These are phyloP conservation scores for Galerucella pusilla DNA, from an alignment of 2,888 invertebrate genomes.

Conservation along the genomic window DNA sequence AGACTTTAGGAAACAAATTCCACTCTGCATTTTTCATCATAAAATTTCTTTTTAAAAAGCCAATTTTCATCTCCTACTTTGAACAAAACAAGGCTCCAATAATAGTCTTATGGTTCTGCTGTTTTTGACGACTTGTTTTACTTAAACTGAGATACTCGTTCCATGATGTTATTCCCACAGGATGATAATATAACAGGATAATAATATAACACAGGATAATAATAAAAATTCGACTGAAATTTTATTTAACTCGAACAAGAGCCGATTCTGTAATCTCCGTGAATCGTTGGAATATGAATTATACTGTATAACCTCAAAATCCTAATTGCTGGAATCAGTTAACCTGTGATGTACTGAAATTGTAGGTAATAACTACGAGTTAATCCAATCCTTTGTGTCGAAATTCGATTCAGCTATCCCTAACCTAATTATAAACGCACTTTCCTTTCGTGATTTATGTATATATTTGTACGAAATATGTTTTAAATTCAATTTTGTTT, in stretches of 20 bases:
- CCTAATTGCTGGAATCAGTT: slow-evolving; percentile 26
- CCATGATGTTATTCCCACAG: too few relatives aligned
- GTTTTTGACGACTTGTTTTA: too few relatives aligned
- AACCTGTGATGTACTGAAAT: slow-evolving; percentile 26
- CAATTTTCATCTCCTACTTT: too few relatives aligned
- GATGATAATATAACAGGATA: too few relatives aligned
- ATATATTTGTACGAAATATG: background rate
- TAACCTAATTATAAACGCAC: slow-evolving; percentile 27
- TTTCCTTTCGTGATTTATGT: background rate
- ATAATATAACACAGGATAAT: too few relatives aligned
- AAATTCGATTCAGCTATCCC: slow-evolving; percentile 36
- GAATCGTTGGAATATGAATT: background rate
- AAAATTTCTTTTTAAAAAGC: too few relatives aligned
- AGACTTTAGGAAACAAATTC: too few relatives aligned
- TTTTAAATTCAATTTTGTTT: too few relatives aligned
- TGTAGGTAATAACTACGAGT: slow-evolving; percentile 32
- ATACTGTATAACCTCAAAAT: slow-evolving; percentile 20
- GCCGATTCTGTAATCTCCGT: background rate
- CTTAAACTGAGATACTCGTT: too few relatives aligned
- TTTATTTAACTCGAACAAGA: background rate
- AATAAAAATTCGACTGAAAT: background rate
- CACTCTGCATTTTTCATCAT: too few relatives aligned
- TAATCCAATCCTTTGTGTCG: slow-evolving; percentile 37
- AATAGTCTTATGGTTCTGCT: too few relatives aligned
- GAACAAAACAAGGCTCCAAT: too few relatives aligned